A percentile compares a stretch with the other conserved stretches of the same genome.
Evolutionary conservation across 2,113 vertebrate species (phyloP).

Genomic region (Sitta europaea): DNA sequence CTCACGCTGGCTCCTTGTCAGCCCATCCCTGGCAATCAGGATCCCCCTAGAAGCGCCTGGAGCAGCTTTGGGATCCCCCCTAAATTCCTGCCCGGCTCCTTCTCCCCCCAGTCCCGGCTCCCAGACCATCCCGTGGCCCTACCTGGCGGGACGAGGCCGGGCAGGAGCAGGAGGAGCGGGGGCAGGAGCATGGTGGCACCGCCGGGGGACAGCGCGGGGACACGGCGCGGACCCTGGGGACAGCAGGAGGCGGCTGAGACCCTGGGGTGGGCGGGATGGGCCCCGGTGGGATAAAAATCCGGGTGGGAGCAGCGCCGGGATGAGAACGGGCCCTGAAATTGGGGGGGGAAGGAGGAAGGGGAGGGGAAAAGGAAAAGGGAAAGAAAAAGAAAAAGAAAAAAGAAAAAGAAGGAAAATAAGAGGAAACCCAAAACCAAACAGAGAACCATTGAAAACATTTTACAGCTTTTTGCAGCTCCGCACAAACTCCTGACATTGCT

Average conservation of each 20-base stretch:
- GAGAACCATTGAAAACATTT: background rate
- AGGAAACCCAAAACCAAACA: rapidly evolving
- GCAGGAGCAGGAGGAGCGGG: background rate
- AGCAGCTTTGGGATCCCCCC: background rate
- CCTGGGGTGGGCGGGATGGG: background rate
- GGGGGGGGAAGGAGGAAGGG: rapidly evolving
- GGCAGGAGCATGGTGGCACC: background rate
- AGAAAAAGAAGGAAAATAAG: background rate
- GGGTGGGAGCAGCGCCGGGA: rapidly evolving
- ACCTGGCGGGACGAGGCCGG: background rate
- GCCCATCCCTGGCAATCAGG: rapidly evolving
- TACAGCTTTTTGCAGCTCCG: background rate
- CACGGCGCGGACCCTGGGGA: background rate
- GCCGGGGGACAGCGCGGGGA: background rate
- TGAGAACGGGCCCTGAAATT: rapidly evolving
- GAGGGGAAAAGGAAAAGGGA: rapidly evolving
- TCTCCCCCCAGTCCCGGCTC: rapidly evolving
- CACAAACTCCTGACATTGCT: background rate
- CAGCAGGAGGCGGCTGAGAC: background rate
- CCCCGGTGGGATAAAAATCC: background rate
- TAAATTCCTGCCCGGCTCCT: background rate
- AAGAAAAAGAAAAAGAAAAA: rapidly evolving
- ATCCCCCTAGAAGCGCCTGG: no score
- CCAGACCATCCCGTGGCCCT: no score
- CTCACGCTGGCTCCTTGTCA: background rate